A percentile compares a stretch with the other conserved stretches of the same genome.
Evolutionary conservation across 92 coral and sea anemone species (phyloP).

Genomic region (Ricordea florida): DNA sequence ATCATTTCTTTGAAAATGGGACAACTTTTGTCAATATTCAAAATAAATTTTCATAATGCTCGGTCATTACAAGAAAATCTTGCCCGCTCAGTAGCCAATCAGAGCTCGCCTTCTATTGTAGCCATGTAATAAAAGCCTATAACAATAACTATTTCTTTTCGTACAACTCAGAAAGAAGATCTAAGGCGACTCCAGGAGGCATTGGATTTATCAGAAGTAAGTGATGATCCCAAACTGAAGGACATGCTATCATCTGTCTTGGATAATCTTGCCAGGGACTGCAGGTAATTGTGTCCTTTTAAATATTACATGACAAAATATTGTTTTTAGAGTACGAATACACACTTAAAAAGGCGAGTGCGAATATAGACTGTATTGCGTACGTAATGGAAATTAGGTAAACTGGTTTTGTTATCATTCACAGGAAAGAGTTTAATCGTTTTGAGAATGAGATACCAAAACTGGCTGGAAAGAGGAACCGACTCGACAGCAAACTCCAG

Average conservation of each 20-base stretch:
- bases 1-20: too few species aligned
- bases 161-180: constrained; percentile 10
- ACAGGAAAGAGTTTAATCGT: constrained; percentile 59
- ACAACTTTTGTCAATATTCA: too few species aligned
- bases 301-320: too few species aligned
- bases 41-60: too few species aligned
- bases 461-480: constrained; percentile 71
- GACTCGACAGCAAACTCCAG: constrained; percentile 61
- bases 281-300: constrained; percentile 68
- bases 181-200: constrained; percentile 11
- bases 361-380: background rate
- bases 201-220: constrained; percentile 15
- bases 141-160: too few species aligned
- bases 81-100: too few species aligned
- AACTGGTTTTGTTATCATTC: background rate
- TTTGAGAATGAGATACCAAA: constrained; percentile 65
- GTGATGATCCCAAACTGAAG: constrained; percentile 26
- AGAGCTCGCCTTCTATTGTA: too few species aligned
- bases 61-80: too few species aligned
- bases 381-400: background rate
- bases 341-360: too few species aligned
- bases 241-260: constrained; percentile 62
- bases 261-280: constrained; percentile 73
- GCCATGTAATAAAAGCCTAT: too few species aligned
- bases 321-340: too few species aligned